These are phyloP conservation scores for Drosophila santomea DNA, from an alignment of 1,140 invertebrate genomes.

Conservation along the genomic window DNA sequence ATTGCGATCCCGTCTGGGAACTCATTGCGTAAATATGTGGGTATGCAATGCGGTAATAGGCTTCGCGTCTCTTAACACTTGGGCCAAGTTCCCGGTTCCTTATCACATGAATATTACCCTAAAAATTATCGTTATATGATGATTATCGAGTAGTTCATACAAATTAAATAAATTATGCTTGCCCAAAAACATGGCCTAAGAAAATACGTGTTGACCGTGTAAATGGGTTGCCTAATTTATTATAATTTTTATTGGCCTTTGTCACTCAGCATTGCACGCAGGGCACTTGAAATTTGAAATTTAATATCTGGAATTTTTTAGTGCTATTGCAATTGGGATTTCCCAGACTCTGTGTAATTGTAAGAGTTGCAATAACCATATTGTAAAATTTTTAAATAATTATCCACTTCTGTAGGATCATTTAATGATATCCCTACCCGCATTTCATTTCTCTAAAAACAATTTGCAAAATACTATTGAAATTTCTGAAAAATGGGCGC, in stretches of 20 bases:
- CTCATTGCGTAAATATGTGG: constrained; percentile 60
- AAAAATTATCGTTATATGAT: constrained; percentile 14
- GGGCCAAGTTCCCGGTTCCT: constrained; percentile 40
- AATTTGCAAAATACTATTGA: constrained; percentile 7
- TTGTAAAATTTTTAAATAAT: too few species aligned
- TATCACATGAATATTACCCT: constrained; percentile 41
- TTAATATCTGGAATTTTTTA: constrained; percentile 32
- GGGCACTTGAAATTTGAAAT: constrained; percentile 32
- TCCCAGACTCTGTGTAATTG: neutral
- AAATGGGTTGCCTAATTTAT: constrained; percentile 34
- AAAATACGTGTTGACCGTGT: constrained; percentile 35
- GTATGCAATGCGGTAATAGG: constrained; percentile 57
- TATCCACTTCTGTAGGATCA: neutral
- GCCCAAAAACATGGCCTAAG: neutral
- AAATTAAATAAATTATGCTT: constrained; percentile 45
- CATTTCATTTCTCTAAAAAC: constrained; percentile 3
- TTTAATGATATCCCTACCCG: neutral
- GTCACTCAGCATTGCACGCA: constrained; percentile 16
- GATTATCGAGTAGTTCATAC: constrained; percentile 14
- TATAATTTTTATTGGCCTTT: constrained; percentile 12
- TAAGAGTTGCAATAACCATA: neutral
- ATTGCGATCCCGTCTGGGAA: constrained; percentile 32
- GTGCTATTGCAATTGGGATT: constrained; percentile 7
- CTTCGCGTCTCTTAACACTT: constrained; percentile 49
- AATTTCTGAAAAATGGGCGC: constrained; percentile 33